A percentile compares a stretch with the other conserved stretches of the same genome.
phyloP scores from a whole-genome alignment of 2,888 invertebrate species.

The Drosophila koepferae region DNA sequence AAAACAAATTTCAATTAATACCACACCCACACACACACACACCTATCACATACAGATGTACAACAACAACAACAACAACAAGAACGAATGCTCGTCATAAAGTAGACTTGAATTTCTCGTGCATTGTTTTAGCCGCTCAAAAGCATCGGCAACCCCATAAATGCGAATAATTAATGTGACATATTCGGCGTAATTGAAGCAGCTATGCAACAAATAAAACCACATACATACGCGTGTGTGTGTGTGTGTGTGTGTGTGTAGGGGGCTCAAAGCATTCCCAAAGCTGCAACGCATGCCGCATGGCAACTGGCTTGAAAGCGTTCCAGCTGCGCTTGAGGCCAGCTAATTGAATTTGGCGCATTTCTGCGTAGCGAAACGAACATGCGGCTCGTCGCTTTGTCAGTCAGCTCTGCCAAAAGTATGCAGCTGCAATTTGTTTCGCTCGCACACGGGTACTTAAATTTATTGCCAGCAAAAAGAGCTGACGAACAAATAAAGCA shows the following conservation, averaged over 20 bases:
- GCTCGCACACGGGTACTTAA: conserved; percentile 34
- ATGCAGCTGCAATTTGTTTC: conserved; percentile 32
- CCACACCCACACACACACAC: conserved; percentile 7
- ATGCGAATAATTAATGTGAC: conserved; percentile 81
- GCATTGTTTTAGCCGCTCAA: conserved; percentile 57
- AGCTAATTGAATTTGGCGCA: conserved; percentile 68
- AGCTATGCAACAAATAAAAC: conserved; percentile 55
- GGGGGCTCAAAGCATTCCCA: conserved; percentile 69
- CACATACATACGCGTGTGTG: conserved; percentile 5
- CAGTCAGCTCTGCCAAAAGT: conserved; percentile 16
- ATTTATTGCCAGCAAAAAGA: conserved; percentile 56
- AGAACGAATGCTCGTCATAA: conserved; percentile 35
- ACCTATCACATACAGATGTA: conserved; percentile 41
- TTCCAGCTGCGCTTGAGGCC: conserved; percentile 45
- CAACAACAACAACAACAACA: conserved; percentile 32
- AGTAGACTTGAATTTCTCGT: conserved; percentile 60
- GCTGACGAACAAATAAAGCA: no score
- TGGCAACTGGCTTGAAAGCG: conserved; percentile 66
- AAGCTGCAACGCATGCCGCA: conserved; percentile 65
- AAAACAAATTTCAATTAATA: conserved; percentile 76
- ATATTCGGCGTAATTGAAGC: conserved; percentile 76
- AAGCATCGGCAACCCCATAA: conserved; percentile 73
- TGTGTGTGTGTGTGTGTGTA: conserved; percentile 22
- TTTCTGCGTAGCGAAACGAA: conserved; percentile 41
- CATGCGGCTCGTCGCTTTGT: conserved; percentile 30